Base-by-base conservation (phyloP, 2,113 vertebrate species). In the Ailuropoda melanoleuca region DNA sequence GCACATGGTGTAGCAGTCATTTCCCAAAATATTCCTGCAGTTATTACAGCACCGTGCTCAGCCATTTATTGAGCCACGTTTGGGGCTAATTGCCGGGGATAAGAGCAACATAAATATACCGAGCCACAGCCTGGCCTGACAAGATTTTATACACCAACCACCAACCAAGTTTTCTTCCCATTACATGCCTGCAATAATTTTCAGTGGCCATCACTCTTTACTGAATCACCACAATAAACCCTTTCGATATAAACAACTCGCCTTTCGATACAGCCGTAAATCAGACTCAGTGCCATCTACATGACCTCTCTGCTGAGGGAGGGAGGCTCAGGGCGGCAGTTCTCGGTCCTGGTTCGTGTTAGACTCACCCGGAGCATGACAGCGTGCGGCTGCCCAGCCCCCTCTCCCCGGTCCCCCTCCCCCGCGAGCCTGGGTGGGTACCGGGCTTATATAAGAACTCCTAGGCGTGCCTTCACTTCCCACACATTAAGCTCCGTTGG, bases 151-250 rank as follows among this genome's bases (percentile, higher is more conserved):
- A 96, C 50, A n/a, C 75, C 85, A 95, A 85, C 93, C 84, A 92
- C 88, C 90, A 77, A 92, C 74, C 62, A 92, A 68, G 91, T 96
- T 56, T 89, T 81, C 92, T 96, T 94, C 84, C 94, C 77, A 31
- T 83, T 64, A 75, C 43, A 83, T 0, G 17, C 70, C 90, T 80
- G 90, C 84, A 62, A 82, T 97, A 88, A 92, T 89, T 96, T 96
- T 93, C 85, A 91, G 90, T 86, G 88, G 95, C 88, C 85, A 80
- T 91, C 85, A 55, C 78, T 97, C 92, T 96, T 88, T 5, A 83
- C 87, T 95, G 94, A 98, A 97, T 96, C 95, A 97, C 95, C 86
- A 92, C 96, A 94, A 97, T 95, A 98, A 97, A 97, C 90, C 85
- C 88, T 78, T 72, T 43, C 17, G 18, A 56, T 50, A 93, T 48